Evolutionary conservation across 1,140 invertebrate genomes (phyloP).

Genomic region (Leguminivora glycinivorella): DNA sequence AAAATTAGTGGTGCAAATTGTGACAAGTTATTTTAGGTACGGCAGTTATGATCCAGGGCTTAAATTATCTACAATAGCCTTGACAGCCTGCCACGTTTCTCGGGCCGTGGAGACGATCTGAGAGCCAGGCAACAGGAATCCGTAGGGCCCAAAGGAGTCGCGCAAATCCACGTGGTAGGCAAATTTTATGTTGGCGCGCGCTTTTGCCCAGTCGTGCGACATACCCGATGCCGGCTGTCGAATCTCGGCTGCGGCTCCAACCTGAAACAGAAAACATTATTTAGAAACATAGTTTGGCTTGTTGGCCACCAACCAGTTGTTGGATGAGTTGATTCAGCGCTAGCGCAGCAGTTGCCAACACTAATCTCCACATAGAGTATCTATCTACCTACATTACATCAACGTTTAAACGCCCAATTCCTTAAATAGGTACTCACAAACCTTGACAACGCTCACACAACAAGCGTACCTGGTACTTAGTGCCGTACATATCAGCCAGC

Average conservation of each 20-base stretch:
- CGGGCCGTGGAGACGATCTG: conserved; percentile 87
- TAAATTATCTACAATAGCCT: conserved; percentile 82
- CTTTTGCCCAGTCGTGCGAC: conserved; percentile 87
- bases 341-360: too few relatives aligned
- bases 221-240: conserved; percentile 81
- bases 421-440: neutral
- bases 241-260: conserved; percentile 77
- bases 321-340: too few relatives aligned
- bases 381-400: too few relatives aligned
- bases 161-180: conserved; percentile 89
- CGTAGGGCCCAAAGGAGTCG: conserved; percentile 84
- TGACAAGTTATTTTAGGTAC: neutral
- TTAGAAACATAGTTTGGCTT: too few relatives aligned
- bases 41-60: conserved; percentile 39
- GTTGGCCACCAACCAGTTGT: too few relatives aligned
- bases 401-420: too few relatives aligned
- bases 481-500: conserved; percentile 82
- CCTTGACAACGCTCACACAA: neutral
- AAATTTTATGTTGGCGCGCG: conserved; percentile 84
- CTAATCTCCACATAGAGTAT: too few relatives aligned
- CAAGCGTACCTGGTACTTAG: conserved; percentile 79
- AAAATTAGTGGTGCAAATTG: neutral
- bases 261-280: conserved; percentile 69
- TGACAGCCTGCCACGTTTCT: conserved; percentile 91
- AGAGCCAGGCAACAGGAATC: conserved; percentile 87